Conservation (phyloP, 2,888 invertebrate genomes). For the Bembecia ichneumoniformis region DNA sequence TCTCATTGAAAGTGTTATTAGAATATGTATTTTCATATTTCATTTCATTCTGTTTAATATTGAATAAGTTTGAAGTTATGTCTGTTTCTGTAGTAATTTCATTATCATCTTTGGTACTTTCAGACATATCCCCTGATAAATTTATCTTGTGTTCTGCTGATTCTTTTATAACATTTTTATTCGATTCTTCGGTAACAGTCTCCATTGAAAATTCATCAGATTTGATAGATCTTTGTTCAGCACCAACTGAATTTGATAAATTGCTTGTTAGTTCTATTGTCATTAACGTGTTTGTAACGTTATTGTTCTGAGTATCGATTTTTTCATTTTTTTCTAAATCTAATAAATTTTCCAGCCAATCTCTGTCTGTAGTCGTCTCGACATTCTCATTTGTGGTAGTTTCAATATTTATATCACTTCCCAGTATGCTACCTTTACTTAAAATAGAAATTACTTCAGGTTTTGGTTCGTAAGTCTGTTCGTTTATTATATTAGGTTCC, state of each 20-base stretch:
- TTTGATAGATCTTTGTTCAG: conserved; percentile 38
- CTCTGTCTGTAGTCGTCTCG: conserved; percentile 26
- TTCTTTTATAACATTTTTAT: background rate
- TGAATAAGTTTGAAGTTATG: background rate
- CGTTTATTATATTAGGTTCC: conserved; percentile 32
- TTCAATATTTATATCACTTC: conserved; percentile 2
- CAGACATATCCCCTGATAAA: conserved; percentile 6
- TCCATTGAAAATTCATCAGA: conserved; percentile 24
- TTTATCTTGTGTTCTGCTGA: conserved; percentile 1
- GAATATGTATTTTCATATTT: background rate
- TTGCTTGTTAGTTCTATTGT: background rate
- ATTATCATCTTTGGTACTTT: conserved; percentile 8
- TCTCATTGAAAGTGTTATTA: background rate
- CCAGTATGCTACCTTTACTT: conserved; percentile 16
- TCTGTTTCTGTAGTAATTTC: conserved; percentile 5
- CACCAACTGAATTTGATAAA: conserved; percentile 5
- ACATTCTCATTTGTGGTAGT: conserved; percentile 8
- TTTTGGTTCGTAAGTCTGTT: conserved; percentile 30
- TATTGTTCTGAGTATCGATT: background rate
- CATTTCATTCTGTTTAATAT: background rate
- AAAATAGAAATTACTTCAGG: conserved; percentile 37
- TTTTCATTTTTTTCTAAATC: background rate
- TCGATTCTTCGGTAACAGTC: conserved; percentile 17
- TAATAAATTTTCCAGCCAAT: conserved; percentile 35
- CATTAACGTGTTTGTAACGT: background rate